phyloP scores from a whole-genome alignment of 2,888 invertebrate species.

The Eristalis arbustorum region DNA sequence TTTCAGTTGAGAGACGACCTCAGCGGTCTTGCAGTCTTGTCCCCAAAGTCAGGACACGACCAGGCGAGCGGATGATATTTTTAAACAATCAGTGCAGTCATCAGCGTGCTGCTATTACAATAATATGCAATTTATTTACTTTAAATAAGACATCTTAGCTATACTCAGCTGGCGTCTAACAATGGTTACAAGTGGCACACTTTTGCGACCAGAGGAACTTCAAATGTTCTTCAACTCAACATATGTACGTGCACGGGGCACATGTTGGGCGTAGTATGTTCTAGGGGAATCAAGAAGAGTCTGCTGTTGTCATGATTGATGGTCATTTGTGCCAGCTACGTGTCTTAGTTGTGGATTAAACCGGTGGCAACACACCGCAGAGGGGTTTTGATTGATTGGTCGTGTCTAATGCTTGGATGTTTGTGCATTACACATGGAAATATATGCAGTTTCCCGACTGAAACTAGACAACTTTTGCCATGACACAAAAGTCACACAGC shows the following conservation, averaged over 20 bases:
- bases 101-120: constrained; percentile 8
- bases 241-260: background rate
- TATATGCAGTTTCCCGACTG: constrained; percentile 36
- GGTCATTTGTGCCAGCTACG: constrained; percentile 38
- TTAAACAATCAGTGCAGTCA: constrained; percentile 33
- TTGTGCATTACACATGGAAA: constrained; percentile 37
- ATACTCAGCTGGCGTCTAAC: background rate
- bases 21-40: background rate
- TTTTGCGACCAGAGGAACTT: background rate
- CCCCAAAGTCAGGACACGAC: constrained; percentile 26
- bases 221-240: background rate
- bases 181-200: constrained; percentile 15
- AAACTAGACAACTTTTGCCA: constrained; percentile 2
- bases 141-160: background rate
- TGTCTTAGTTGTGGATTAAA: constrained; percentile 34
- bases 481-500: background rate
- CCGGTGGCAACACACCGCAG: constrained; percentile 4
- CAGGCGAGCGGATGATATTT: constrained; percentile 43
- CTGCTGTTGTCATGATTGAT: constrained; percentile 33
- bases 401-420: background rate
- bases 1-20: constrained; percentile 21
- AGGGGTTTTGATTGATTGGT: constrained; percentile 43
- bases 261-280: background rate
- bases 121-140: constrained; percentile 37
- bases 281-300: background rate